Conservation (phyloP, 2,113 vertebrate species). For the Caracal caracal region DNA sequence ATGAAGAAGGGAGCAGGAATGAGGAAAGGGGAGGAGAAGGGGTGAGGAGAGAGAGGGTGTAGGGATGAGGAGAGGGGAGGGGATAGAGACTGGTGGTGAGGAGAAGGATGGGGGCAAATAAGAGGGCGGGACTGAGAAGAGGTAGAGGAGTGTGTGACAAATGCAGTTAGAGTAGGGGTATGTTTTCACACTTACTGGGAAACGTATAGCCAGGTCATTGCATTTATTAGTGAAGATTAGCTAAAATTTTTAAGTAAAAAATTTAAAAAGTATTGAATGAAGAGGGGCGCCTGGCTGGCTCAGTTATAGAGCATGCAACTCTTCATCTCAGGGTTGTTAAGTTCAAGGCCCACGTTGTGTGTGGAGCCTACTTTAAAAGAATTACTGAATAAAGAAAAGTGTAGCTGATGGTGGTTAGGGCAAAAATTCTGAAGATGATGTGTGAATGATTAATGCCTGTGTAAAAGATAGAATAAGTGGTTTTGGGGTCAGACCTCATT, state of each 20-base stretch:
- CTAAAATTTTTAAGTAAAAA: not conserved
- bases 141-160: not conserved
- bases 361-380: no score
- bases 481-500: not conserved
- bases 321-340: no score
- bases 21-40: not conserved
- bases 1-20: not conserved
- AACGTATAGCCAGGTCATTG: not conserved
- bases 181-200: not conserved
- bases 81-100: not conserved
- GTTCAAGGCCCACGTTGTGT: no score
- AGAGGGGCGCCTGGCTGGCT: no score
- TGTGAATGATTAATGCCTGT: not conserved
- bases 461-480: not conserved
- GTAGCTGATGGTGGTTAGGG: not conserved
- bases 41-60: not conserved
- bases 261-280: not conserved
- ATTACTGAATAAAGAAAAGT: not conserved
- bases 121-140: not conserved
- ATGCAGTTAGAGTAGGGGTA: not conserved
- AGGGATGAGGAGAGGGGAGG: not conserved
- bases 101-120: no score
- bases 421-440: not conserved
- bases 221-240: not conserved
- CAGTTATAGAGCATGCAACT: no score